Evolutionary conservation across 2,888 invertebrate genomes (phyloP).

Genomic region (Mythimna albipuncta): DNA sequence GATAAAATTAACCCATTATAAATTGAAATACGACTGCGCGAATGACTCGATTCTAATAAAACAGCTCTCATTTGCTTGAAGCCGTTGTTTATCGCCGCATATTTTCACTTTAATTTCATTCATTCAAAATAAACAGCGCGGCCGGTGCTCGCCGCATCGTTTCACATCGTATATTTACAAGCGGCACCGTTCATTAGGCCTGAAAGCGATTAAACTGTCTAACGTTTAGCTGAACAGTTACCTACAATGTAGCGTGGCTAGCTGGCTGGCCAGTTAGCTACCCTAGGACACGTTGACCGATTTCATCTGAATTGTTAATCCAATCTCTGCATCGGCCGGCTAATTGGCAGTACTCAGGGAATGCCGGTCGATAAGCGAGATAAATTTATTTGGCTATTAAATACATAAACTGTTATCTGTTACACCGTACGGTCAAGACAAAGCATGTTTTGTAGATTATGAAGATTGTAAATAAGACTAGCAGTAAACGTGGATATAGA

Average conservation of each 20-base stretch:
- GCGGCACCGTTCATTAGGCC: slow-evolving; percentile 75
- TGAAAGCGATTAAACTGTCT: slow-evolving; percentile 75
- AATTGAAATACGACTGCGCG: slow-evolving; percentile 47
- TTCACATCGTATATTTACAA: slow-evolving; percentile 71
- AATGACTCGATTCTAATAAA: slow-evolving; percentile 61
- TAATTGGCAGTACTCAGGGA: slow-evolving; percentile 83
- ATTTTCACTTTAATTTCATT: slow-evolving; percentile 67
- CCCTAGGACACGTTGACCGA: slow-evolving; percentile 73
- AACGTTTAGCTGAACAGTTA: slow-evolving; percentile 70
- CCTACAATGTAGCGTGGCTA: slow-evolving; percentile 57
- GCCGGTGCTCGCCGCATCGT: slow-evolving; percentile 64
- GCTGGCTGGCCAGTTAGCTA: slow-evolving; percentile 53
- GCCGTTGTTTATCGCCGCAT: slow-evolving; percentile 43
- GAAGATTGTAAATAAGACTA: slow-evolving; percentile 48
- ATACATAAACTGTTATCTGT: slow-evolving; percentile 47
- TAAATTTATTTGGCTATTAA: slow-evolving; percentile 82
- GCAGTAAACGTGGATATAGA: slow-evolving; percentile 39
- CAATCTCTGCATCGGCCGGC: slow-evolving; percentile 76
- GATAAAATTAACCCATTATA: slow-evolving; percentile 57
- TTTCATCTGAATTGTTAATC: slow-evolving; percentile 87
- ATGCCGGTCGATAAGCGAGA: slow-evolving; percentile 69
- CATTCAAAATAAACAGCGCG: slow-evolving; percentile 60
- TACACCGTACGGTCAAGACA: slow-evolving; percentile 39
- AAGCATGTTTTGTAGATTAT: slow-evolving; percentile 49
- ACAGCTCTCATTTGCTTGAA: slow-evolving; percentile 30